phyloP scores from a whole-genome alignment of 2,888 invertebrate species.

The Sminthurides aquaticus region DNA sequence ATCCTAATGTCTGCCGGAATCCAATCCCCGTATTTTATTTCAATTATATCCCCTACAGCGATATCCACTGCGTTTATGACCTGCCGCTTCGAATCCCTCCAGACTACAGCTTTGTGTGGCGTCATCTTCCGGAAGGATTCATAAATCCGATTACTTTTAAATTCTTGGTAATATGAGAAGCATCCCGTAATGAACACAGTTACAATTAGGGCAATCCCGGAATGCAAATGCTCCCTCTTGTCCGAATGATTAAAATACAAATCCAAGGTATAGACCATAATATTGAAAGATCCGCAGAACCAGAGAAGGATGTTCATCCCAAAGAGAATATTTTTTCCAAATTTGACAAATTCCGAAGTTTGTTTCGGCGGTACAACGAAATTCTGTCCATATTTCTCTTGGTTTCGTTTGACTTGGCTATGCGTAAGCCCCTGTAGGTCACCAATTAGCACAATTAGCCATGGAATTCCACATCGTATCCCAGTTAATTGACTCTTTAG shows the following conservation, averaged over 20 bases:
- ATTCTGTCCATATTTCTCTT: constrained; percentile 48
- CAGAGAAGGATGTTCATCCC: constrained; percentile 51
- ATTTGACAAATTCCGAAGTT: constrained; percentile 52
- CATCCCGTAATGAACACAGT: constrained; percentile 20
- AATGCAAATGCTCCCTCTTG: constrained; percentile 49
- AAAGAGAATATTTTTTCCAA: constrained; percentile 52
- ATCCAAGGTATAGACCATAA: constrained; percentile 49
- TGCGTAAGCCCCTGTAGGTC: constrained; percentile 48
- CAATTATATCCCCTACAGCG: constrained; percentile 54
- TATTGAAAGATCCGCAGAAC: constrained; percentile 49
- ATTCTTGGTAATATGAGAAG: constrained; percentile 24
- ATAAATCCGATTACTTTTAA: constrained; percentile 17
- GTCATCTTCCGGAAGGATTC: constrained; percentile 16
- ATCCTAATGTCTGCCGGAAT: constrained; percentile 57
- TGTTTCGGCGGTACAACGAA: constrained; percentile 49
- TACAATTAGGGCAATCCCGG: constrained; percentile 18
- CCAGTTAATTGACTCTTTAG: not conserved
- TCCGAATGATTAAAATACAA: constrained; percentile 47
- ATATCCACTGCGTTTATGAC: constrained; percentile 48
- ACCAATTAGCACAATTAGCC: too few relatives aligned
- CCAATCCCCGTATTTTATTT: constrained; percentile 88
- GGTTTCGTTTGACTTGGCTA: constrained; percentile 46
- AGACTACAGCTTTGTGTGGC: constrained; percentile 13
- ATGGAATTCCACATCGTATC: not conserved
- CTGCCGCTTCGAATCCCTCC: constrained; percentile 60